Evolutionary conservation across 2,888 invertebrate genomes (phyloP).

Genomic region (Blastobasis adustella): DNA sequence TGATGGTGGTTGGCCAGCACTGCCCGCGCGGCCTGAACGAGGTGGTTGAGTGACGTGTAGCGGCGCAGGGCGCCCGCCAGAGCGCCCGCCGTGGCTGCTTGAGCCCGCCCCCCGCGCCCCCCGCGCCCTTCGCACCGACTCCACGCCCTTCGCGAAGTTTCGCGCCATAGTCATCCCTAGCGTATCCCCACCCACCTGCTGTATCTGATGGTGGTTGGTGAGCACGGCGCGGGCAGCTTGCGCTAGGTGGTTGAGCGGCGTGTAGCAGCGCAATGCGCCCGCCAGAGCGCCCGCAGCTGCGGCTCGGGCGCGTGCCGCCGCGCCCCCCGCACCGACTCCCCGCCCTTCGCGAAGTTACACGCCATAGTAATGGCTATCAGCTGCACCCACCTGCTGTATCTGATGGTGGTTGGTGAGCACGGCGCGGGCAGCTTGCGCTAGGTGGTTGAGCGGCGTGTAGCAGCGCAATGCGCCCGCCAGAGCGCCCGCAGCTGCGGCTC

Average conservation of each 20-base stretch:
- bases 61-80: constrained; percentile 92
- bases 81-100: constrained; percentile 94
- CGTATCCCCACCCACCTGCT: too few species aligned
- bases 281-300: too few species aligned
- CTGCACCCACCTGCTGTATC: constrained; percentile 86
- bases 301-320: too few species aligned
- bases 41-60: constrained; percentile 94
- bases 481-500: constrained; percentile 94
- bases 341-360: too few species aligned
- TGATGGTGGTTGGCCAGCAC: constrained; percentile 90
- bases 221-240: too few species aligned
- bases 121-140: constrained; percentile 91
- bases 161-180: constrained; percentile 18
- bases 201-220: too few species aligned
- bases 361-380: too few species aligned
- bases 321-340: too few species aligned
- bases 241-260: too few species aligned
- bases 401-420: constrained; percentile 90
- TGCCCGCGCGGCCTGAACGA: constrained; percentile 89
- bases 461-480: constrained; percentile 92
- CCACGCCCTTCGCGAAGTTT: constrained; percentile 76
- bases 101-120: constrained; percentile 90
- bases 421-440: constrained; percentile 89
- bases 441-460: constrained; percentile 94
- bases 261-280: too few species aligned